Evolutionary conservation across 2,888 invertebrate species (phyloP), one percentile per base, ranked within the genome.

Genomic region (Noctua janthina): DNA sequence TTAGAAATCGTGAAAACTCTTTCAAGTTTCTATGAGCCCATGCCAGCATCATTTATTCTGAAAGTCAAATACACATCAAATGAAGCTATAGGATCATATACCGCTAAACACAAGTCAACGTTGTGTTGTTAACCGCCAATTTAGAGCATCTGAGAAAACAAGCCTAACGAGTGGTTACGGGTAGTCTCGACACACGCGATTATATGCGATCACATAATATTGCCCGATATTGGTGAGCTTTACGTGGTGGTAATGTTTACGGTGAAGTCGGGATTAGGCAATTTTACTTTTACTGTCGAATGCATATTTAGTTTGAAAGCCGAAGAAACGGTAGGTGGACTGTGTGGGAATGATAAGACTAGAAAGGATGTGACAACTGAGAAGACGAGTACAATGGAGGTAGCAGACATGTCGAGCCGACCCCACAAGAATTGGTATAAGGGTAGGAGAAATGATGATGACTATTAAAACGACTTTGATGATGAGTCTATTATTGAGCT

Each of bases 131-230:
- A 76, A 46, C 76, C 74, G 54, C 68, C 49, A 39, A 67, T 64
- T 56, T 54, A 80, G 74, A 35, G 23, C 81, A 71, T 72, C 74
- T 64, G 79, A 74, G 77, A 82, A 81, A 89, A 88, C 66, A 87
- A 76, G 49, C 56, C 78, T 72, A 77, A 79, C 76, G 67, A 73
- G 74, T 67, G 75, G 51, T 66, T 77, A 85, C 74, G 80, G 73
- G 73, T 67, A 73, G 56, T 66, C 79, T 81, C 74, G 80, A 74
- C 46, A 69, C 77, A 87, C 74, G 84, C 78, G 77, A 84, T 79
- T 86, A 88, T 83, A 74, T 78, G 82, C 78, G 74, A 77, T 76
- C 78, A 85, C 56, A 71, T 66, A 74, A 59, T 73, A 78, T 39
- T 51, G 10, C 69, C 6, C 51, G 10, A 54, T 23, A 49, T 64